phyloP scores from a whole-genome alignment of 2,888 invertebrate species.

The Melanostoma mellinum region DNA sequence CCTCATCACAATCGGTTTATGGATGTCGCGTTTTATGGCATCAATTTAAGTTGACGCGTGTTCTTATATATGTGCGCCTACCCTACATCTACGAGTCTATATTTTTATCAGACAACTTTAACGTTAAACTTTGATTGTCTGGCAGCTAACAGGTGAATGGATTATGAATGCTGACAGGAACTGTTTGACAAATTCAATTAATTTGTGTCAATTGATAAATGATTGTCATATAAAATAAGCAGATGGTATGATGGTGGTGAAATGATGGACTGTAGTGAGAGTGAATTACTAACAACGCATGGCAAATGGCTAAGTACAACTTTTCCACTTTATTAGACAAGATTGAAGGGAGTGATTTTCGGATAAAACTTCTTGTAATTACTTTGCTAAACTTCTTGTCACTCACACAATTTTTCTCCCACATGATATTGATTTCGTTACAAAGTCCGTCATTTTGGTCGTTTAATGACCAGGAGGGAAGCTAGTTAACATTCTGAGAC shows the following conservation, averaged over 20 bases:
- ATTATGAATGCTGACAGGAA: conserved; percentile 7
- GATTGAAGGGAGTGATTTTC: too few relatives aligned
- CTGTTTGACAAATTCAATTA: conserved; percentile 46
- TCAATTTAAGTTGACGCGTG: conserved; percentile 40
- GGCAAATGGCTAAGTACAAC: too few relatives aligned
- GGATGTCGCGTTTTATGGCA: conserved; percentile 40
- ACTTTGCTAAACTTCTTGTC: too few relatives aligned
- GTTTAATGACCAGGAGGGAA: too few relatives aligned
- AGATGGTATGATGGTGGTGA: background rate
- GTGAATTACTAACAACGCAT: too few relatives aligned
- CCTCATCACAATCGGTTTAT: conserved; percentile 4
- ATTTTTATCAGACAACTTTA: background rate
- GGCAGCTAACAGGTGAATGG: background rate
- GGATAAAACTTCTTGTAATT: too few relatives aligned
- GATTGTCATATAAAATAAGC: too few relatives aligned
- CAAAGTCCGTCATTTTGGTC: too few relatives aligned
- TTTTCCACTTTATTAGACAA: too few relatives aligned
- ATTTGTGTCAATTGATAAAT: conserved; percentile 36
- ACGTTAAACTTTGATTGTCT: conserved; percentile 3
- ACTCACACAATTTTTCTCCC: too few relatives aligned
- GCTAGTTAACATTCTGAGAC: too few relatives aligned
- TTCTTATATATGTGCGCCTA: background rate
- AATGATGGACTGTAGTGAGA: background rate
- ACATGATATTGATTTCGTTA: too few relatives aligned
- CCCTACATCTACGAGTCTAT: background rate